These are phyloP conservation scores for Cosmia pyralina DNA, from an alignment of 2,888 invertebrate genomes.

Conservation along the genomic window DNA sequence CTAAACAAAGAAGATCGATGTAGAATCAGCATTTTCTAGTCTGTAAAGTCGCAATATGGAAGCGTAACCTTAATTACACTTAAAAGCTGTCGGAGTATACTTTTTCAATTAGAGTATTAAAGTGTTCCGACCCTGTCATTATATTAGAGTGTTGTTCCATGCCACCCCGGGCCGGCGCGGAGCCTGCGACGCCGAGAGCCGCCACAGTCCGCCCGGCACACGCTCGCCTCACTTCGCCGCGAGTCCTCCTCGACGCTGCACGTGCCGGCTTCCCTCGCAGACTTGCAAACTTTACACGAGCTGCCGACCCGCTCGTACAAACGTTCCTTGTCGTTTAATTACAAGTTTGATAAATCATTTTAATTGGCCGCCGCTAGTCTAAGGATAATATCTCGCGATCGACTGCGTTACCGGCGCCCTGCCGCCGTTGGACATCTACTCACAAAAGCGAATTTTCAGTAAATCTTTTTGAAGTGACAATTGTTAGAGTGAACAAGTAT, in stretches of 20 bases:
- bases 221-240: conserved; percentile 70
- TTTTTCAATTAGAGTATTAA: conserved; percentile 90
- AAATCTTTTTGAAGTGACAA: conserved; percentile 77
- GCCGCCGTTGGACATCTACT: conserved; percentile 51
- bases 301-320: conserved; percentile 68
- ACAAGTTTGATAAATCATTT: conserved; percentile 68
- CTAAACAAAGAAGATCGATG: conserved; percentile 52
- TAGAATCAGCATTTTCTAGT: conserved; percentile 57
- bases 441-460: conserved; percentile 58
- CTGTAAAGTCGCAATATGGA: conserved; percentile 73
- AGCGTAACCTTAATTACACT: conserved; percentile 84
- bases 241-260: conserved; percentile 72
- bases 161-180: conserved; percentile 80
- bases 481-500: conserved; percentile 77
- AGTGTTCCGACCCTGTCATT: conserved; percentile 90
- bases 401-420: conserved; percentile 33
- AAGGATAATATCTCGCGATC: conserved; percentile 42
- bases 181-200: conserved; percentile 51
- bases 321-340: conserved; percentile 65
- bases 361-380: conserved; percentile 58
- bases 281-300: conserved; percentile 87
- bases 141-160: conserved; percentile 90
- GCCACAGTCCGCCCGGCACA: conserved; percentile 21
- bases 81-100: conserved; percentile 88
- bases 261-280: conserved; percentile 67